Evolutionary conservation across 2,797 vertebrate species (phyloP), one percentile per base, ranked within the genome.

Genomic region (Eptatretus atami): DNA sequence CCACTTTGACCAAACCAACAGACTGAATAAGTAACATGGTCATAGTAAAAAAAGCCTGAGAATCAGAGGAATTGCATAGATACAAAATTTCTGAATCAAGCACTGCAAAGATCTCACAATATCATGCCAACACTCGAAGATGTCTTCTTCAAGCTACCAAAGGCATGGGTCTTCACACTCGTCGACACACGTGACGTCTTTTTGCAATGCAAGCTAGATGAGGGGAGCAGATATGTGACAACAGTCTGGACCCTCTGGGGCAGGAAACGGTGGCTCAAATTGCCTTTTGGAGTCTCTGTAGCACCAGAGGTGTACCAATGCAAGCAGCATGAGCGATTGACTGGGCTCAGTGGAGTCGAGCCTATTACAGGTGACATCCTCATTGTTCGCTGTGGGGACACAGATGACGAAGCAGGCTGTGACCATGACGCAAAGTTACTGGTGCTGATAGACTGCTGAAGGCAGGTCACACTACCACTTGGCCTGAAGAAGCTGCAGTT

Each of bases 71-170:
- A 57, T 60, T 15, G 19, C 1, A 19, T 15, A 15, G 19, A 19
- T 15, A 4, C 55, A 14, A 60, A 60, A 9, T 60, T 19, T 60
- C 9, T 60, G 55, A 60, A 60, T 9, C 55, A 15, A 60, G 55
- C 55, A 15, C 55, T 60, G 55, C 14, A 60, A 19, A 60, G 3
- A 19, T 15, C 55, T 19, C 55, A 60, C 55, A 3, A 60, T 9
- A 60, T 60, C 14, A 60, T 60, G 55, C 55, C 55, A 60, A 60
- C 55, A 60, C 19, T 60, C 19, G 9, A 60, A 19, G 55, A 60
- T 60, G 19, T 60, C 19, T 60, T 60, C 3, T 19, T 4, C 55
- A 60, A 60, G 9, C 55, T 60, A 3, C 55, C 55, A 60, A 60
- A 60, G 14, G 55, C 55, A 14, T 19, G 19, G 14, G 55, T 60